A percentile compares a stretch with the other conserved stretches of the same genome.
Evolutionary conservation across 2,888 invertebrate species (phyloP).

Genomic region (Leucophora obtusa): DNA sequence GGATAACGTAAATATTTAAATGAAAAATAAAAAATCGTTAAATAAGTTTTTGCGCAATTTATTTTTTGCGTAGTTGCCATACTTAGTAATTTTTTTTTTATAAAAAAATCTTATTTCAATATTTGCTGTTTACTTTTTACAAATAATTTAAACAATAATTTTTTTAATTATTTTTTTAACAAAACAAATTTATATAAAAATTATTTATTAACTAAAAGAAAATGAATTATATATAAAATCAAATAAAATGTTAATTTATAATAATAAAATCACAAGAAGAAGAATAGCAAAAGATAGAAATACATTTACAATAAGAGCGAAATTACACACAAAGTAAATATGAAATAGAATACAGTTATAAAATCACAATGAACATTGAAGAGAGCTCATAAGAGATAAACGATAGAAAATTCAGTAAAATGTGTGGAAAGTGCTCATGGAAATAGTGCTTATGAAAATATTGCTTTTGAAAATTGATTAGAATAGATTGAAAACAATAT

Average conservation of each 20-base stretch:
- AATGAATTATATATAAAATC: constrained; percentile 56
- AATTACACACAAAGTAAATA: background rate
- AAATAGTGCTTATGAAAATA: too few relatives aligned
- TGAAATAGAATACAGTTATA: background rate
- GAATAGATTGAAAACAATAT: background rate
- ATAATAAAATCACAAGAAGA: constrained; percentile 4
- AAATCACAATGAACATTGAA: constrained; percentile 35
- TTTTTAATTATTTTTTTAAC: constrained; percentile 27
- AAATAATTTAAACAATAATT: constrained; percentile 64
- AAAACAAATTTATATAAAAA: constrained; percentile 58
- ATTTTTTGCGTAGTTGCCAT: constrained; percentile 69
- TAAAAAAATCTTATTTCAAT: constrained; percentile 61
- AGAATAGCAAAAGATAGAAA: background rate
- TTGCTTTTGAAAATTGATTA: too few relatives aligned
- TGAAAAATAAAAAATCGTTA: constrained; percentile 2
- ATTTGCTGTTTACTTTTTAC: constrained; percentile 48
- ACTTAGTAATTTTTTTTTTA: constrained; percentile 56
- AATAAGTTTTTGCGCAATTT: constrained; percentile 66
- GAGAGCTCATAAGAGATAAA: background rate
- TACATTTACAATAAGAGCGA: background rate
- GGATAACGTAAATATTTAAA: background rate
- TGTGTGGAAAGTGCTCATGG: background rate
- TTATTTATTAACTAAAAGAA: constrained; percentile 63
- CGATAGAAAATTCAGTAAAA: background rate
- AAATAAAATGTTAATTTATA: constrained; percentile 16